Conservation (phyloP, 2,888 invertebrate genomes). For the Pegoplata infirma region DNA sequence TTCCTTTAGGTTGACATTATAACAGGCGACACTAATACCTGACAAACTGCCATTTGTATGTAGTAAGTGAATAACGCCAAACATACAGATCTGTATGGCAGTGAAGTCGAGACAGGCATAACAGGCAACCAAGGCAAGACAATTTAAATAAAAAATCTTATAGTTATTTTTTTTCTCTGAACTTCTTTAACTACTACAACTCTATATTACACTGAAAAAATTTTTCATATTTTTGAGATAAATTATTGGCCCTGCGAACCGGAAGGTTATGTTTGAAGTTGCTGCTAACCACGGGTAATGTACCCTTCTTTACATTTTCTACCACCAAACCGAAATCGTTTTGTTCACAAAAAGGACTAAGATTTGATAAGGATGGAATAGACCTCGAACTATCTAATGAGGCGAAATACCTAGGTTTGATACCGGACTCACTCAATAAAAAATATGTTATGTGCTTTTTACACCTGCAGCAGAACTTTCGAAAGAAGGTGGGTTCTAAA, state of each 20-base stretch:
- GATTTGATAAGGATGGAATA: too few relatives aligned
- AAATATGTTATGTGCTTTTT: too few relatives aligned
- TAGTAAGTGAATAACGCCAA: conserved; percentile 58
- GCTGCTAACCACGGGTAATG: too few relatives aligned
- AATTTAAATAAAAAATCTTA: conserved; percentile 44
- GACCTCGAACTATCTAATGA: too few relatives aligned
- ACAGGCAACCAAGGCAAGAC: conserved; percentile 28
- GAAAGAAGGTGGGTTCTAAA: too few relatives aligned
- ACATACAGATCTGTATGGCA: background rate
- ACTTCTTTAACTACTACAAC: background rate
- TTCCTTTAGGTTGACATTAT: conserved; percentile 47
- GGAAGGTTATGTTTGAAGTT: too few relatives aligned
- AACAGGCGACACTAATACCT: conserved; percentile 63
- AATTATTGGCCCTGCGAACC: background rate
- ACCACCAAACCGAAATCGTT: too few relatives aligned
- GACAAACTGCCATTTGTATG: conserved; percentile 57
- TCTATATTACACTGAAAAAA: background rate
- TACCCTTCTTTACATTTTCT: too few relatives aligned
- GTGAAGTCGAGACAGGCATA: background rate
- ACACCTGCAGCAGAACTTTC: too few relatives aligned
- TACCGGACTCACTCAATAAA: too few relatives aligned
- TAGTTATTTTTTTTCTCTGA: conserved; percentile 6
- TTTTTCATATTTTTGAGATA: background rate
- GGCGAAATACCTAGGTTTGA: too few relatives aligned
- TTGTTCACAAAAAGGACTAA: too few relatives aligned